Evolutionary conservation across 2,888 invertebrate genomes (phyloP), one percentile per base, ranked within the genome.

Genomic region (Tanypteryx hageni): DNA sequence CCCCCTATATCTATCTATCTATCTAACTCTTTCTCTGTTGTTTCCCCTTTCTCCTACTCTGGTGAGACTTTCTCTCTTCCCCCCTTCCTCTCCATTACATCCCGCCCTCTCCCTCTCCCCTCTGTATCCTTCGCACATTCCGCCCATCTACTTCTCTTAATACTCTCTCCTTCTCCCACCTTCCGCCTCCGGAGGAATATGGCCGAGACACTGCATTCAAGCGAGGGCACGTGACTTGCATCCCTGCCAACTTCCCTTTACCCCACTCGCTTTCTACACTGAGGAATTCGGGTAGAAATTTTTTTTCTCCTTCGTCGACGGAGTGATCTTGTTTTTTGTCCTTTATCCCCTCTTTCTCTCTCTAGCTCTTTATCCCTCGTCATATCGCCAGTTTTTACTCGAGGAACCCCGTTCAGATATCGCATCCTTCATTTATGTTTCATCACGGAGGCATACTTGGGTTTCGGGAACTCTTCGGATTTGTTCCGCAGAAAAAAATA

Each of bases 41-140:
- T 44, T 44, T 5, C 44, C n/a, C n/a, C n/a, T 1, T 5, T 44
- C 44, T 27, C 76, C 22, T 27, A 76, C 22, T 14, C 76, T n/a
- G 10, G 1, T n/a, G 7, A 7, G 7, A 7, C 76, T 22, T 27
- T 27, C 13, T 27, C 14, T 27, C 76, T 76, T 22, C 22, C 76
- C 76, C 11, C 76, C 68, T 22, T 9, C 68, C n/a, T 68, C 22
- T n/a, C 18, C 22, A 27, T 76, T 76, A 76, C 76, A 13, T 76
- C 27, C 44, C 44, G n/a, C 76, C 76, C 22, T 13, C 13, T 7
- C 22, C 22, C 76, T 27, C 27, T 76, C 27, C 76, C 76, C 76
- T 76, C 76, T 76, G 76, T 68, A 68, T 68, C 68, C 68, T 68
- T 22, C 68, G 68, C 68, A 68, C 68, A 68, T 68, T 68, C 68